A percentile compares a stretch with the other conserved stretches of the same genome.
Conservation (phyloP, 2,113 vertebrate species). For the Erinaceus europaeus region DNA sequence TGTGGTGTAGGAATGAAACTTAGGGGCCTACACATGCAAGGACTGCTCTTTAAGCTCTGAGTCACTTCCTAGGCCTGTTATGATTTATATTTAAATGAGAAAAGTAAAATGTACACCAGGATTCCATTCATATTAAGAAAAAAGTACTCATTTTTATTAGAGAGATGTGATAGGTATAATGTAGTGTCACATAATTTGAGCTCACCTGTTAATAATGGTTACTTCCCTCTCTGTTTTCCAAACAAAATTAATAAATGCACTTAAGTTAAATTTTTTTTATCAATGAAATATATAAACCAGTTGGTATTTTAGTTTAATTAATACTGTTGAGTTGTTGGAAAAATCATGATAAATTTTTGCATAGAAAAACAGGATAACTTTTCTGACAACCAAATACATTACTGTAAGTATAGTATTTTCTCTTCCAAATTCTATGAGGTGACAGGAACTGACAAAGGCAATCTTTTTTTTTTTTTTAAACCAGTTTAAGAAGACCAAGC, state of each 20-base stretch:
- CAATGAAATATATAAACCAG: background rate
- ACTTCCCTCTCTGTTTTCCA: conserved; percentile 3
- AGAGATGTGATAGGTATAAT: background rate
- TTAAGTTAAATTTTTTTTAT: background rate
- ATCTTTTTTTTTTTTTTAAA: background rate
- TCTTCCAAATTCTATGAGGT: background rate
- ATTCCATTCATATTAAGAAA: background rate
- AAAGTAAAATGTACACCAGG: background rate
- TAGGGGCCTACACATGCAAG: too few relatives aligned
- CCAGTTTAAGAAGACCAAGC: background rate
- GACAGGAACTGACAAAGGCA: background rate
- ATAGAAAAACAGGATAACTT: too few relatives aligned
- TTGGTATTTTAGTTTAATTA: background rate
- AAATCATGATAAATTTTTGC: too few relatives aligned
- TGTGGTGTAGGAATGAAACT: too few relatives aligned
- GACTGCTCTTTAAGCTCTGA: too few relatives aligned
- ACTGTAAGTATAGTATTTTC: background rate
- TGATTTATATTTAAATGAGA: background rate
- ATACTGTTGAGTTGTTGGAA: too few relatives aligned
- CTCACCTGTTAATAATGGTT: background rate
- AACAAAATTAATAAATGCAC: background rate
- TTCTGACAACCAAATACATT: too few relatives aligned
- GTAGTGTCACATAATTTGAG: background rate
- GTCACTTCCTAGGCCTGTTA: too few relatives aligned
- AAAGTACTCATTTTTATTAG: background rate